Evolutionary conservation across 1,140 invertebrate genomes (phyloP), one percentile per base, ranked within the genome.

Genomic region (Ceratitis capitata): DNA sequence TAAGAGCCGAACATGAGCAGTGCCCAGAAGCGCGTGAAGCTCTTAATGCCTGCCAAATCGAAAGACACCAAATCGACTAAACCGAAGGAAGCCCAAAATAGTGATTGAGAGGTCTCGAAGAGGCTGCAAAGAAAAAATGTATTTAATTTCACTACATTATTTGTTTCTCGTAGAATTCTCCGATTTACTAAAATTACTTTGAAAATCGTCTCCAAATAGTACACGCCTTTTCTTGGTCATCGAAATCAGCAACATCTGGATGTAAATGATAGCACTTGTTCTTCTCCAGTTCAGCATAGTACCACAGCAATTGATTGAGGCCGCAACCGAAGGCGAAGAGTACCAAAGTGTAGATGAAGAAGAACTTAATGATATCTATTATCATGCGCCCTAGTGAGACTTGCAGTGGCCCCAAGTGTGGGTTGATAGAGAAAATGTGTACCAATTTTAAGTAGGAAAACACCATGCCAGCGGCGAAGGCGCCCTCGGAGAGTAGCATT

Each of bases 361-460:
- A 97, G 92, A 98, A 98, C 91, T 98, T 98, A 85, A 98, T 95
- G 87, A 98, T 98, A 89, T 98, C 97, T 90, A 98, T 96, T 83
- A 98, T 96, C 97, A 98, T 98, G 88, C 97, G 93, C 84, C 97
- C 97, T 23, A 98, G 92, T 1, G 97, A 98, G 23, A 98, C 97
- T 88, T 94, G 96, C 12, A 98, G 92, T 0, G 98, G 98, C 83
- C 98, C 98, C 83, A 99, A 93, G 92, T 98, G 96, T 10, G 97
- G 98, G 93, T 98, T 98, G 58, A 99, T 97, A 74, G 97, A 98
- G 94, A 98, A 98, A 89, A 98, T 98, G 92, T 98, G 97, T 26
- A 99, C 97, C 87, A 98, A 93, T 91, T 98, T 99, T 47, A 99
- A 93, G 88, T 97, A 98, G 87, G 96, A 98, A 92, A 98, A 98